phyloP scores from a whole-genome alignment of 2,113 vertebrate genomes.

The Semnornis frantzii region DNA sequence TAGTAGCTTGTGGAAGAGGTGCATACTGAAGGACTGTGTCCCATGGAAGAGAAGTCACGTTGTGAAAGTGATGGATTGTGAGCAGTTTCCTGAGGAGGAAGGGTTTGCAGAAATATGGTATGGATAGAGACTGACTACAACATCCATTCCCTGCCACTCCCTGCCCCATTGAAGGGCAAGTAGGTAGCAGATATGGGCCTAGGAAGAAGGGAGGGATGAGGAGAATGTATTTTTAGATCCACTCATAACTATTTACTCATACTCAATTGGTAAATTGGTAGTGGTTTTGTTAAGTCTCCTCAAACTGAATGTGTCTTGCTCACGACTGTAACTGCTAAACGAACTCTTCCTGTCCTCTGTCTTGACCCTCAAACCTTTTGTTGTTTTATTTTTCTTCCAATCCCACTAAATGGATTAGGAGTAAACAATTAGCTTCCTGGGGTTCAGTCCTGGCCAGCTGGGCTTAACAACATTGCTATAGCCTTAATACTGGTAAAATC shows the following conservation, averaged over 20 bases:
- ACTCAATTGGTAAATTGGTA: background rate
- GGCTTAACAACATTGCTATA: background rate
- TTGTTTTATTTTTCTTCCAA: background rate
- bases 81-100: background rate
- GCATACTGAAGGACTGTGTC: no score
- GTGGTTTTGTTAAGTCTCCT: background rate
- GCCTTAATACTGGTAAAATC: background rate
- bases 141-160: background rate
- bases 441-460: background rate
- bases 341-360: no score
- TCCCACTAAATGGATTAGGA: background rate
- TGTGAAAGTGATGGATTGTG: background rate
- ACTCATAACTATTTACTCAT: background rate
- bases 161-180: background rate
- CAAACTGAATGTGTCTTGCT: background rate
- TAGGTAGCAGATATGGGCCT: background rate
- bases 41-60: background rate
- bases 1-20: no score
- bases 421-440: background rate
- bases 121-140: background rate
- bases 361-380: no score
- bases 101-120: background rate
- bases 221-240: background rate
- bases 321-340: no score
- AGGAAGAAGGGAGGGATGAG: no score